phyloP scores from a whole-genome alignment of 2,113 vertebrate genomes.

The Dendrocopos noguchii region DNA sequence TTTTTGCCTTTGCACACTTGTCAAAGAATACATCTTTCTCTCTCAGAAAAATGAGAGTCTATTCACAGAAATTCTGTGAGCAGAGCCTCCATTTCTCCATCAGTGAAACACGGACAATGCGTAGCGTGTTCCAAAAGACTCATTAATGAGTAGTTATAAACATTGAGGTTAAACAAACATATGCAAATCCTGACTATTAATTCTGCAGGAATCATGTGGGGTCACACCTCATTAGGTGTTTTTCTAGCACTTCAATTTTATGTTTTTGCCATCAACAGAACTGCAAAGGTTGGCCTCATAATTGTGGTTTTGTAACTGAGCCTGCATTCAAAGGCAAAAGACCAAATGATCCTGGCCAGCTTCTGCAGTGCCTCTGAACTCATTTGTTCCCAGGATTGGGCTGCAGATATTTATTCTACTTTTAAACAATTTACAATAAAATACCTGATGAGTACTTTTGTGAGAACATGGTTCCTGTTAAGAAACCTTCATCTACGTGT shows the following conservation, averaged over 20 bases:
- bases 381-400: not conserved
- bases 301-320: constrained; percentile 1
- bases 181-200: not conserved
- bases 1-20: constrained; percentile 40
- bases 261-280: not conserved
- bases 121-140: not conserved
- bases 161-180: not conserved
- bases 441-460: not conserved
- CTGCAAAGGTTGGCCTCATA: not conserved
- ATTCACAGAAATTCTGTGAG: constrained; percentile 14
- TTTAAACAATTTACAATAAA: not conserved
- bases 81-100: not conserved
- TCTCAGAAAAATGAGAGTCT: not conserved
- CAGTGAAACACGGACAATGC: not conserved
- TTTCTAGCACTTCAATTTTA: not conserved
- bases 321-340: not conserved
- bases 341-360: not conserved
- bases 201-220: not conserved
- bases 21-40: constrained; percentile 41
- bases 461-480: not conserved
- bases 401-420: not conserved
- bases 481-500: not conserved
- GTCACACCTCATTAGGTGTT: not conserved
- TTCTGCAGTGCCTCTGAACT: not conserved
- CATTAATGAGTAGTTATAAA: not conserved